phyloP scores from a whole-genome alignment of 2,888 invertebrate species.

The Gonocerus acuteangulatus region DNA sequence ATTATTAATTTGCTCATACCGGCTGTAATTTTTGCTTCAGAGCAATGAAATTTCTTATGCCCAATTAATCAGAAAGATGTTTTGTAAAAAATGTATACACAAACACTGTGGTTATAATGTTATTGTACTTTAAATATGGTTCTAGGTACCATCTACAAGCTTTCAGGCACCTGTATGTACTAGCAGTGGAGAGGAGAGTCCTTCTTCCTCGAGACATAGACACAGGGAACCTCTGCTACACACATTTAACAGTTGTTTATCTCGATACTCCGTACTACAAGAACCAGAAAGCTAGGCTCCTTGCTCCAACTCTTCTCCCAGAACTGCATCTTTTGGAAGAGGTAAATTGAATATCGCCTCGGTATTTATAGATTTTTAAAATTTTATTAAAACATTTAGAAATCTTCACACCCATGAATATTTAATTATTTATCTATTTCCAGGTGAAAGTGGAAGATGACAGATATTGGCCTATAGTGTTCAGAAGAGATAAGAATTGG shows the following conservation, averaged over 20 bases:
- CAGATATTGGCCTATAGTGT: slow-evolving; percentile 82
- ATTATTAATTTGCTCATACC: too few species aligned
- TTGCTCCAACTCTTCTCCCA: slow-evolving; percentile 80
- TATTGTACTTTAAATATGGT: slow-evolving; percentile 31
- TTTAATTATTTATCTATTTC: slow-evolving; percentile 26
- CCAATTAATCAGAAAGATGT: too few species aligned
- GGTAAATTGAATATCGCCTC: slow-evolving; percentile 49
- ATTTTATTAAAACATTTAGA: neutral
- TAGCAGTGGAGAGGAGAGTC: slow-evolving; percentile 85
- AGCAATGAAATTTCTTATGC: too few species aligned
- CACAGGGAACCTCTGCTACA: slow-evolving; percentile 72
- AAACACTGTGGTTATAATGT: too few species aligned
- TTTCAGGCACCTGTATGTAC: slow-evolving; percentile 87
- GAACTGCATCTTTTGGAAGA: slow-evolving; percentile 65
- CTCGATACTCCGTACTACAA: slow-evolving; percentile 43
- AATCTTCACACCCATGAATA: neutral
- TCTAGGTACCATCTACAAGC: slow-evolving; percentile 92
- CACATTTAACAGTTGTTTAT: slow-evolving; percentile 59
- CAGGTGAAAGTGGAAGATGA: slow-evolving; percentile 64
- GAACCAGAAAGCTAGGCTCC: slow-evolving; percentile 53
- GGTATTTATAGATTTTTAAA: neutral
- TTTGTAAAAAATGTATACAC: too few species aligned
- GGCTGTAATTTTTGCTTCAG: too few species aligned
- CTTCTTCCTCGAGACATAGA: slow-evolving; percentile 79
- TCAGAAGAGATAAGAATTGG: slow-evolving; percentile 77